A percentile compares a stretch with the other conserved stretches of the same genome.
Conservation (phyloP, 2,113 vertebrate genomes). For the Prinia subflava region DNA sequence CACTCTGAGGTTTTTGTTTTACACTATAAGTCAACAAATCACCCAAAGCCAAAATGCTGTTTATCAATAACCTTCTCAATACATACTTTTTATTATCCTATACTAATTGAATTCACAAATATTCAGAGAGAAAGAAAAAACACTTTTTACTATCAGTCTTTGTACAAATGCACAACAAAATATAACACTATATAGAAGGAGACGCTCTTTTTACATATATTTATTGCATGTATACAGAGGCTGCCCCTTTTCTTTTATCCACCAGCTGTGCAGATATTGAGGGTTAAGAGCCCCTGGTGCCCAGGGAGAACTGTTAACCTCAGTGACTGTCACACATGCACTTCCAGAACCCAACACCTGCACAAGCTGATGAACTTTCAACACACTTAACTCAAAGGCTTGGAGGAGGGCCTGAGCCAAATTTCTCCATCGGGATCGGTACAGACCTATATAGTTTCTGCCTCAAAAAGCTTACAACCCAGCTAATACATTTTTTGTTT, state of each 20-base stretch:
- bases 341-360: neutral
- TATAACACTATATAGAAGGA: neutral
- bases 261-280: neutral
- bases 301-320: fast-evolving
- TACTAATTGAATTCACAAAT: neutral
- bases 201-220: neutral
- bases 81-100: neutral
- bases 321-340: fast-evolving
- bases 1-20: neutral
- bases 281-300: neutral
- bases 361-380: neutral
- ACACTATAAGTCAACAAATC: neutral
- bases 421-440: neutral
- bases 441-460: neutral
- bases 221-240: neutral
- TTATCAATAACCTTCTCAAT: neutral
- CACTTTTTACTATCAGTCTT: neutral
- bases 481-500: neutral
- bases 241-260: neutral
- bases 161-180: neutral
- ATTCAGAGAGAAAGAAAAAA: neutral
- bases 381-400: neutral
- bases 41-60: neutral
- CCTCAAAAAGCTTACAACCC: neutral
- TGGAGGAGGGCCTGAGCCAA: neutral